Base-by-base conservation (phyloP, 2,797 vertebrate genomes). In the Parotocinclus haroldoi region DNA sequence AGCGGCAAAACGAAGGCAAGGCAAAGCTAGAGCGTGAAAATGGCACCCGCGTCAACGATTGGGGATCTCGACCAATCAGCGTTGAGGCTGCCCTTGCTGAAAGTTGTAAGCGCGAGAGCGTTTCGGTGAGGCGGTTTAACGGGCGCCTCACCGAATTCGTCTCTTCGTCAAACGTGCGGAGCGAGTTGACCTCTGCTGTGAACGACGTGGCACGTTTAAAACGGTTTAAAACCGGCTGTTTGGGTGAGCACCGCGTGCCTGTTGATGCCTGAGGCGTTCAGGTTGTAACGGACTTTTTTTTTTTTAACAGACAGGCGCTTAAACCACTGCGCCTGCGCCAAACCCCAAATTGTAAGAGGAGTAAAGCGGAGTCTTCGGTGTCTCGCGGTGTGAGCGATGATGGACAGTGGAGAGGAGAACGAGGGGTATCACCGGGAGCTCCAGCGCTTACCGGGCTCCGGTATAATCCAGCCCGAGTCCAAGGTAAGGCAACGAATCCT, bases 381-480 rank as follows among this genome's bases (percentile, higher is more conserved):
- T 50, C 50, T 37, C 42, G 16, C 36, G 3, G 48, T 1, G 10
- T 14, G n/a, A 58, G 48, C 36, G 36, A 94, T 95, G 94, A 95
- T 93, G 50, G 94, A 95, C 82, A 94, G 91, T 74, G 92, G 81
- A 71, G 92, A 94, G 73, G 93, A 95, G 78, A 93, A 89, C 19
- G 92, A 92, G 10, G 89, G 89, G 7, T 91, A 91, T 63, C 86
- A 85, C 78, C 78, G 83, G 60, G 88, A 83, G 67, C 79, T 89
- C 4, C 87, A 86, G 67, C 85, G 84, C 45, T 81, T 85, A 7
- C 88, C 86, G 16, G 85, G 86, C 1, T 89, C 89, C 27, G 73
- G 86, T 54, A 83, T 86, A 42, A 81, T 80, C 75, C 90, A 90
- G 14, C 87, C 86, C 0, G 93, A 93, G 53, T 91, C 90, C 48